A percentile compares a stretch with the other conserved stretches of the same genome.
These are phyloP conservation scores for Scaptomyza graminum DNA, from an alignment of 1,140 invertebrate species.

Conservation along the genomic window DNA sequence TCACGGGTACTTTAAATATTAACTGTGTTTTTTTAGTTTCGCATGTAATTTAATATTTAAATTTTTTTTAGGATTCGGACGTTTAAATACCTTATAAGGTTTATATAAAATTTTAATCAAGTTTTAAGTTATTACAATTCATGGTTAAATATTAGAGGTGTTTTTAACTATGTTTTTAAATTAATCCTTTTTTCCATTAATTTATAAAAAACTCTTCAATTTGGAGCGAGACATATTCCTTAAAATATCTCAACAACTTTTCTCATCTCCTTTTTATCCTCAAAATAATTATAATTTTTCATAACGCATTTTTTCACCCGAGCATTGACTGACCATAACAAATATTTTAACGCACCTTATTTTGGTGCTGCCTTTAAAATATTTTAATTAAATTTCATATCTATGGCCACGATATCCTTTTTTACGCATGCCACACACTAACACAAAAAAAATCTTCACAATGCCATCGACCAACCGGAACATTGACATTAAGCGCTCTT, in stretches of 20 bases:
- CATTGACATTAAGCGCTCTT: slow-evolving; percentile 69
- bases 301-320: slow-evolving; percentile 17
- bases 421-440: slow-evolving; percentile 39
- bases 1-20: slow-evolving; percentile 52
- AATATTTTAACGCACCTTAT: slow-evolving; percentile 48
- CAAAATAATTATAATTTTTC: slow-evolving; percentile 36
- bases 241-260: neutral
- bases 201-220: neutral
- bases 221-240: neutral
- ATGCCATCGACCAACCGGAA: slow-evolving; percentile 64
- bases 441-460: slow-evolving; percentile 28
- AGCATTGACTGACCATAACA: slow-evolving; percentile 31
- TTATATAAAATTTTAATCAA: too few species aligned
- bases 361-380: slow-evolving; percentile 70
- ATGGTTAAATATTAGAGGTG: neutral
- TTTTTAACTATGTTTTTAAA: neutral
- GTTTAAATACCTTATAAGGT: too few species aligned
- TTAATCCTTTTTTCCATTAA: too few species aligned
- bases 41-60: neutral
- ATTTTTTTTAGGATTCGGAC: too few species aligned
- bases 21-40: slow-evolving; percentile 1
- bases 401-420: slow-evolving; percentile 65
- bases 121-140: too few species aligned
- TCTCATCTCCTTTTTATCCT: neutral
- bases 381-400: slow-evolving; percentile 80